These are phyloP conservation scores for Ceratina calcarata DNA, from an alignment of 1,140 invertebrate species.

Conservation along the genomic window DNA sequence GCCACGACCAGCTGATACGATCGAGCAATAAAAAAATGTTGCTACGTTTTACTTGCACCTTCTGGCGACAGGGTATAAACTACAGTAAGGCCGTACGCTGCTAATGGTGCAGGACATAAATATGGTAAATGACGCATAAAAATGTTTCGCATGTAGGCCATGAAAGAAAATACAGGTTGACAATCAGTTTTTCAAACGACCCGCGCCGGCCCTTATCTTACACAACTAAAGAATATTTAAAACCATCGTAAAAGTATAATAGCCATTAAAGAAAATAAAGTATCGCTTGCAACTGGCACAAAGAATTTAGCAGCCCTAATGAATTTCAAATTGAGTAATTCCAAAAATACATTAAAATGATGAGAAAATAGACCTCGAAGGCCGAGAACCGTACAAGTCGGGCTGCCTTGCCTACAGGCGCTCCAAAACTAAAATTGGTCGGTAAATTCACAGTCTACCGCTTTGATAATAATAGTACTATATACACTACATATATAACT, in stretches of 20 bases:
- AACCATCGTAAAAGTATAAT: background rate
- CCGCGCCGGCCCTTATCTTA: background rate
- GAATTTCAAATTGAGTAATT: no score
- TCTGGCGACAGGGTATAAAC: constrained; percentile 4
- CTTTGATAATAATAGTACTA: no score
- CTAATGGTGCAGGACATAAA: constrained; percentile 19
- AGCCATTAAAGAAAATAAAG: no score
- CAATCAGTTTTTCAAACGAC: background rate
- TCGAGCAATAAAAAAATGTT: constrained; percentile 43
- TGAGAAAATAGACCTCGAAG: no score
- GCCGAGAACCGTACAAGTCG: constrained; percentile 13
- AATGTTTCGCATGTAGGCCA: constrained; percentile 41
- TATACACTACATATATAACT: no score
- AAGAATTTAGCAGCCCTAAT: no score
- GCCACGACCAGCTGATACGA: constrained; percentile 26
- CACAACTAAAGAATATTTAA: background rate
- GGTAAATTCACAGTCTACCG: background rate
- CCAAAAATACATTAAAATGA: no score
- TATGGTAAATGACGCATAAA: constrained; percentile 46
- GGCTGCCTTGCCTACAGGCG: background rate
- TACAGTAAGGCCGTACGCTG: background rate
- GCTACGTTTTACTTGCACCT: constrained; percentile 26
- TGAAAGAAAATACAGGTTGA: constrained; percentile 17
- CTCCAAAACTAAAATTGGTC: background rate
- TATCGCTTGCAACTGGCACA: no score